Percentiles rank a stretch among this genome's conserved stretches.
Evolutionary conservation across 2,797 vertebrate species (phyloP).

Genomic region (Acipenser oxyrinchus): DNA sequence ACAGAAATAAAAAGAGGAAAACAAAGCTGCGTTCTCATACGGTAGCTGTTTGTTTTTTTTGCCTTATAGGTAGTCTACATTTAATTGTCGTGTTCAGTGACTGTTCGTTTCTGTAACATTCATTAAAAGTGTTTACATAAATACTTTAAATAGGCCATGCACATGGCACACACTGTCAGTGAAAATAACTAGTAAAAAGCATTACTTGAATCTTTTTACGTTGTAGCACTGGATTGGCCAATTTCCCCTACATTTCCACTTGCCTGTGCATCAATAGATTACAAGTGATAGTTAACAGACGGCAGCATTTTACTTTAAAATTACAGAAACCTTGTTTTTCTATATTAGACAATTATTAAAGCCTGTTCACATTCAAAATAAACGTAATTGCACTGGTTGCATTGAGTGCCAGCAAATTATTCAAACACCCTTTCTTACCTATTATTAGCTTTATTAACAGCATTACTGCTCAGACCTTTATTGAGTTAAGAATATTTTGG

Average conservation of each 20-base stretch:
- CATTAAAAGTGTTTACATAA: not conserved
- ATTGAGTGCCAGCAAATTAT: too few species aligned
- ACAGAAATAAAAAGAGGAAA: too few species aligned
- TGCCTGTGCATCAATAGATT: slow-evolving; percentile 38
- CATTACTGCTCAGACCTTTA: too few species aligned
- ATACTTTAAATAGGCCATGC: slow-evolving; percentile 1
- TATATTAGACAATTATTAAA: slow-evolving; percentile 7
- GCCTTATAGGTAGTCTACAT: too few species aligned
- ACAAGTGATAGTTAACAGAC: slow-evolving; percentile 38
- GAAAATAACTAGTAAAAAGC: slow-evolving; percentile 13
- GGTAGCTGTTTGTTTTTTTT: too few species aligned
- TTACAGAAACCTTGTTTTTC: slow-evolving; percentile 5
- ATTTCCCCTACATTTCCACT: slow-evolving; percentile 32
- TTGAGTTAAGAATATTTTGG: too few species aligned
- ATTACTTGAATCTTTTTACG: slow-evolving; percentile 20
- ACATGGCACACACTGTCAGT: not conserved
- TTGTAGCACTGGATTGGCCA: slow-evolving; percentile 31
- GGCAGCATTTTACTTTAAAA: slow-evolving; percentile 12
- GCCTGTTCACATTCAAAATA: slow-evolving; percentile 9
- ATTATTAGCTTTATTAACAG: too few species aligned
- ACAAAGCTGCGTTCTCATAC: too few species aligned
- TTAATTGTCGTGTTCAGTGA: too few species aligned
- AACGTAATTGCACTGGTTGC: too few species aligned
- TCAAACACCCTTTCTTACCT: too few species aligned
- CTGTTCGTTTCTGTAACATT: too few species aligned